Conservation (phyloP, 2,113 vertebrate genomes). For the Polypterus bichir region DNA sequence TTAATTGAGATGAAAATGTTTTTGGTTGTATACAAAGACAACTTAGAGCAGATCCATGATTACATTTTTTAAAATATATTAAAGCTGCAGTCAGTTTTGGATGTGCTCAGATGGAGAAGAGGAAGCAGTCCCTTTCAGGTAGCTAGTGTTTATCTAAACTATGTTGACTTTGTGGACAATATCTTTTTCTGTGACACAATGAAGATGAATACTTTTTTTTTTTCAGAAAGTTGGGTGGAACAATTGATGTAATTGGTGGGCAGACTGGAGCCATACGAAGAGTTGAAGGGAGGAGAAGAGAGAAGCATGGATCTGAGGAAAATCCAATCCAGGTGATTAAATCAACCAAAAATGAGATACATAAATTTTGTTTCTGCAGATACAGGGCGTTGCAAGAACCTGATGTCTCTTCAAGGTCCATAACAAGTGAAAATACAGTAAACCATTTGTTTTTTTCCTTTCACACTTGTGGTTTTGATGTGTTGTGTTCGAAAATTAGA, state of each 20-base stretch:
- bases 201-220: neutral
- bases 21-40: neutral
- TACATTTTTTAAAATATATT: neutral
- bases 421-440: too few species aligned
- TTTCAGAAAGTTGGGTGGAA: constrained; percentile 46
- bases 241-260: constrained; percentile 47
- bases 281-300: constrained; percentile 42
- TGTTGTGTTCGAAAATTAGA: too few species aligned
- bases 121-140: neutral
- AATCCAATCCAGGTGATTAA: constrained; percentile 40
- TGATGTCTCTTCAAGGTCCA: too few species aligned
- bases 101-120: neutral
- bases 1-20: too few species aligned
- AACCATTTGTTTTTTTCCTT: too few species aligned
- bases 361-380: neutral
- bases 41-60: neutral
- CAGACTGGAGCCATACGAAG: constrained; percentile 46
- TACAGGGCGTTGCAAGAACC: neutral
- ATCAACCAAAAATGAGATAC: too few species aligned
- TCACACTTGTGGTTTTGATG: too few species aligned
- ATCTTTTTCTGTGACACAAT: neutral
- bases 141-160: neutral
- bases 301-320: constrained; percentile 44
- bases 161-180: neutral
- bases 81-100: neutral